Conservation (phyloP, 2,888 invertebrate species). For the Podotricha telesiphe region DNA sequence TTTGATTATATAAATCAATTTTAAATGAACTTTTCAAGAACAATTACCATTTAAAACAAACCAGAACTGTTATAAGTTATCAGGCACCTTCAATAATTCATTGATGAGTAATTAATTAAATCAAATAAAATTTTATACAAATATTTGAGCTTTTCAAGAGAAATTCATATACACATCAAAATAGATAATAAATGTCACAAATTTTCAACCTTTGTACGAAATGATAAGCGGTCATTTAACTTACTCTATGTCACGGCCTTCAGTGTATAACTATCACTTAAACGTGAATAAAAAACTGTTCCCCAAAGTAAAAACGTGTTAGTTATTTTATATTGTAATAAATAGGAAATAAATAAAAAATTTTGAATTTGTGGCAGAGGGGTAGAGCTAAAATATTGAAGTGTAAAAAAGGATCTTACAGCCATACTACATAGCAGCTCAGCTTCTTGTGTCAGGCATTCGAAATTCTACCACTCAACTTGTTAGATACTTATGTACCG, state of each 20-base stretch:
- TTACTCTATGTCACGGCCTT: constrained; percentile 28
- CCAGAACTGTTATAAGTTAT: background rate
- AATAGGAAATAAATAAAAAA: no score
- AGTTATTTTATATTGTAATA: background rate
- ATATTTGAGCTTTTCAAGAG: background rate
- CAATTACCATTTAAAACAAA: no score
- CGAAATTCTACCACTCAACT: no score
- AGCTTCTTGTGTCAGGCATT: no score
- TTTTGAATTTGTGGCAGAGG: no score
- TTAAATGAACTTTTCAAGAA: no score
- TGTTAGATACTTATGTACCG: no score
- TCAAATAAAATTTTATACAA: background rate
- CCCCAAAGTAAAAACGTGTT: background rate
- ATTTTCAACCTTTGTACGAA: constrained; percentile 17
- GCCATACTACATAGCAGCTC: no score
- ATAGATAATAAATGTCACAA: constrained; percentile 18
- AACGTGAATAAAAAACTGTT: constrained; percentile 5
- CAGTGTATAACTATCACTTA: background rate
- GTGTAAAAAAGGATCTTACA: no score
- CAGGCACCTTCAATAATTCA: background rate
- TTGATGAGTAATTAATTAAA: background rate
- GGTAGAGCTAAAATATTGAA: no score
- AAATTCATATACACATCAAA: background rate
- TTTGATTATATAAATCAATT: no score
- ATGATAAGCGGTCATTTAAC: constrained; percentile 38